These are phyloP conservation scores for Rhyzopertha dominica DNA, from an alignment of 1,140 invertebrate genomes.

Conservation along the genomic window DNA sequence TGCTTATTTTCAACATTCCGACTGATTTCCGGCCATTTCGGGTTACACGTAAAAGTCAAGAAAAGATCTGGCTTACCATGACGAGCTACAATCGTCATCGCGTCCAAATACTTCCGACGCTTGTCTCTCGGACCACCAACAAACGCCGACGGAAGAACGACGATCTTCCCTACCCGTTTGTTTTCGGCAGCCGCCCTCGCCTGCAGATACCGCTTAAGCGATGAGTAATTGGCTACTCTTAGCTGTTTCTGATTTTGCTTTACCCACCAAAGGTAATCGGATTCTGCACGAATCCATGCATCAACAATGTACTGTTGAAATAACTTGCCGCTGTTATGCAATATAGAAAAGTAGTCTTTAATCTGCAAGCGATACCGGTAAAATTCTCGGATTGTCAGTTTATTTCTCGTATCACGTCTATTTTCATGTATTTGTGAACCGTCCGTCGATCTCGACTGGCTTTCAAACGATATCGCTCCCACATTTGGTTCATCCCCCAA, in stretches of 20 bases:
- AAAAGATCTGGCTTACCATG: conserved; percentile 17
- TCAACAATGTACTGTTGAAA: conserved; percentile 1
- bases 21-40: conserved; percentile 8
- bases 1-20: conserved; percentile 4
- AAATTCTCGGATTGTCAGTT: neutral
- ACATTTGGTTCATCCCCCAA: neutral
- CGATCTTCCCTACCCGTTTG: no score
- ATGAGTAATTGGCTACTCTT: no score
- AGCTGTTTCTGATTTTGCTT: conserved; percentile 3
- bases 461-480: neutral
- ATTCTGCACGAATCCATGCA: neutral
- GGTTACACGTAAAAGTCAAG: conserved; percentile 13
- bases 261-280: neutral
- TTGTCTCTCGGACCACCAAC: no score
- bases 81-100: conserved; percentile 3
- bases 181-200: no score
- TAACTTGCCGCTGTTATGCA: neutral
- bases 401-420: neutral
- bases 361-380: neutral
- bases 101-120: no score
- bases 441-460: no score
- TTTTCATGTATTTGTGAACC: neutral
- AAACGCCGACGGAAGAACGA: no score
- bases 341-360: neutral
- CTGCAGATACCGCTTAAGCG: no score